Evolutionary conservation across 2,797 vertebrate species (phyloP), one percentile per base, ranked within the genome.

Genomic region (Lycodopsis pacificus): DNA sequence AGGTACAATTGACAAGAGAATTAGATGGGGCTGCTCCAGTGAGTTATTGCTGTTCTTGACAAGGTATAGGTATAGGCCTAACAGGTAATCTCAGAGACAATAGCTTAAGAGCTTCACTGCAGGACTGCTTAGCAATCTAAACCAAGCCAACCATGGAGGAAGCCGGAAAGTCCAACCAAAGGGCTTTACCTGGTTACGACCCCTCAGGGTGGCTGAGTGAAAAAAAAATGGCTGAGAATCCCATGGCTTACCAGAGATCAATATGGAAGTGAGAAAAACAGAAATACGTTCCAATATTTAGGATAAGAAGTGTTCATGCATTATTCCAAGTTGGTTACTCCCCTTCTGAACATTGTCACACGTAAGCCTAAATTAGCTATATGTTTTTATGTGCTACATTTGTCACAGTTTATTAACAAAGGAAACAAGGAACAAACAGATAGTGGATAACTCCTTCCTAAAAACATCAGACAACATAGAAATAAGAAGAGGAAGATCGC

Each of bases 61-160:
- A 83, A 73, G 80, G 81, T 88, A 75, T 56, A 82, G 70, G 65
- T 25, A 25, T 25, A 25, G 70, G 62, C 73, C 75, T 86, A 90
- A 93, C 86, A 92, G 88, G 86, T 93, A 87, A 93, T 93, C 91
- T 90, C 69, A 62, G 67, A 83, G 73, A 89, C 82, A 84, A 81
- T 78, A 71, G 72, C 72, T 53, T 11, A 81, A 82, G 81, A 69
- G 57, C 27, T 65, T 40, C 59, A 44, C 22, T 20, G 65, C 44
- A 22, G 57, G 42, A 69, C 54, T 42, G 66, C 65, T 65, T 48
- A 12, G 76, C 30, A 80, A 87, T 87, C 65, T 59, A 82, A 88
- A 83, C 51, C 58, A 79, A 88, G 73, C 77, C 82, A 77, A 78
- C 70, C 73, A 66, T 77, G 64, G 77, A 83, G 48, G 46, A 77